Evolutionary conservation across 2,113 vertebrate genomes (phyloP), one percentile per base, ranked within the genome.

Genomic region (Chloebia gouldiae): DNA sequence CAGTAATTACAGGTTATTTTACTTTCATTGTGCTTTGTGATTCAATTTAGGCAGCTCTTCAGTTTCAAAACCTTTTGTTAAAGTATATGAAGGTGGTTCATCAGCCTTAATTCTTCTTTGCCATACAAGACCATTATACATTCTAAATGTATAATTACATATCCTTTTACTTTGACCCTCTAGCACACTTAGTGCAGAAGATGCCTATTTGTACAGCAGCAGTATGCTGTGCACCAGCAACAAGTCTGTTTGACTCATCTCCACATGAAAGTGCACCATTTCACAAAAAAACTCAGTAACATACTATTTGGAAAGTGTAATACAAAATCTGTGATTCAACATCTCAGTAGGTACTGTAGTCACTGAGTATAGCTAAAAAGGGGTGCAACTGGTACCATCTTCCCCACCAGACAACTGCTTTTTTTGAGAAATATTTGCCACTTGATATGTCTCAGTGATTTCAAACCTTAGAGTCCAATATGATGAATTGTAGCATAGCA

Each of bases 341-440:
- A n/a, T 45, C 23, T 69, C 35, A 37, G 25, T 22, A 17, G 76
- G 13, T 42, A 27, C 8, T 14, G 7, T 51, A 24, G 49, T 57
- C 23, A 49, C 4, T 57, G 30, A 66, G 2, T 19, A 37, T 6
- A 45, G 24, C 13, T 76, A 56, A 86, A 83, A 70, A 65, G 15
- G 18, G 2, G 1, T 1, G 1, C 24, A 39, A 37, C 10, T 27
- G 20, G 19, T 31, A 31, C 15, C 20, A 31, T 7, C 21, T 76
- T 59, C 59, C 12, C 28, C 18, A 53, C 7, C 9, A 61, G n/a
- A 23, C 6, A 54, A 49, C 8, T 23, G 10, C 2, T 3, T 21
- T 64, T 40, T 68, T 50, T 35, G 11, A 81, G 50, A 81, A 69
- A 65, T 65, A 81, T 45, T 84, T 90, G 15, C 15, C 25, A 31